phyloP scores from a whole-genome alignment of 2,113 vertebrate species.

The Myodes glareolus region DNA sequence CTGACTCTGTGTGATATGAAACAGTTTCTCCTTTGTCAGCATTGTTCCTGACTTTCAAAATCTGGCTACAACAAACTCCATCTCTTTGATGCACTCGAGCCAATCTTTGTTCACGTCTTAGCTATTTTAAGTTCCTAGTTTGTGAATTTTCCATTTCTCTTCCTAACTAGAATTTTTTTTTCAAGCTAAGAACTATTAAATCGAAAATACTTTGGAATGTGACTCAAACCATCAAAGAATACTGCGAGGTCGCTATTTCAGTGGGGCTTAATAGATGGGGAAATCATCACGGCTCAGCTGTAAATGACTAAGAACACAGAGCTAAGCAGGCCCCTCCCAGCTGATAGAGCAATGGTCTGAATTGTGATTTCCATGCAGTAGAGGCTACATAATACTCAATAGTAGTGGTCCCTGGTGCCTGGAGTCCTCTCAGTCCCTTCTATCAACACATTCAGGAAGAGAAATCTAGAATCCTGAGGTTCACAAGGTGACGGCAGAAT shows the following conservation, averaged over 20 bases:
- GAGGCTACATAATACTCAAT: not conserved
- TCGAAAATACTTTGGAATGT: slow-evolving; percentile 13
- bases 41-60: not conserved
- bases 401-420: not conserved
- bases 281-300: not conserved
- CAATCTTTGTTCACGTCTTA: not conserved
- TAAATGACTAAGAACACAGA: not conserved
- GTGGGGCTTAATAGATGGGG: not conserved
- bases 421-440: not conserved
- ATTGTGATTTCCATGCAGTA: not conserved
- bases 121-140: not conserved
- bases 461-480: not conserved
- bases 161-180: not conserved
- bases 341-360: not conserved
- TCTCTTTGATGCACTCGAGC: slow-evolving; percentile 27
- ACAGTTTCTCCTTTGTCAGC: not conserved
- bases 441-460: not conserved
- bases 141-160: slow-evolving; percentile 4
- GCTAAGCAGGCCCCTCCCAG: not conserved
- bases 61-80: not conserved
- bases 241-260: not conserved
- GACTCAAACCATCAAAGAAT: not conserved
- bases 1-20: not conserved
- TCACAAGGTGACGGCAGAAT: slow-evolving; percentile 11
- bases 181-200: not conserved